phyloP scores from a whole-genome alignment of 2,113 vertebrate species.

The Dissostichus mawsoni region DNA sequence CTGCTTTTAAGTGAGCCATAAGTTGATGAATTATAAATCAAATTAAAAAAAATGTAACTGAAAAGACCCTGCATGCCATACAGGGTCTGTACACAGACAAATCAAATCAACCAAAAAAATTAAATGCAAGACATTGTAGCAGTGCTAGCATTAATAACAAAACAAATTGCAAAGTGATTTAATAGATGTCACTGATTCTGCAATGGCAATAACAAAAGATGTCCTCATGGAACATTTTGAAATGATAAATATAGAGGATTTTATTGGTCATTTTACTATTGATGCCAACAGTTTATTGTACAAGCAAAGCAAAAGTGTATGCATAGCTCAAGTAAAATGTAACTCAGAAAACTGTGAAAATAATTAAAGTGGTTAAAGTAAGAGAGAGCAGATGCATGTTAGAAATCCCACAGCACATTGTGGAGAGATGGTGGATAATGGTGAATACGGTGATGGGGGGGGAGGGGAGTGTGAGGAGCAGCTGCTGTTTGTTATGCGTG shows the following conservation, averaged over 20 bases:
- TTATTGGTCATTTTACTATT: not conserved
- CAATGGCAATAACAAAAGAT: not conserved
- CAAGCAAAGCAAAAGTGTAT: not conserved
- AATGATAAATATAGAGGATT: not conserved
- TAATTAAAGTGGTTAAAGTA: not conserved
- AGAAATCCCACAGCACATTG: slow-evolving; percentile 13
- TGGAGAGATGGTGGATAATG: not conserved
- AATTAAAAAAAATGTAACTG: too few species aligned
- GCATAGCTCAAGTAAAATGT: not conserved
- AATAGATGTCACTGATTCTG: too few species aligned
- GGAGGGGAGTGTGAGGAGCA: slow-evolving; percentile 56
- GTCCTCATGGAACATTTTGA: not conserved
- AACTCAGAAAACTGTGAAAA: not conserved
- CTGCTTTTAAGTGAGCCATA: not conserved
- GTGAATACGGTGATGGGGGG: slow-evolving; percentile 18
- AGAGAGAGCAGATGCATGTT: not conserved
- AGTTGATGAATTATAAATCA: too few species aligned
- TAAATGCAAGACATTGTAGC: not conserved
- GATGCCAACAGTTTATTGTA: not conserved
- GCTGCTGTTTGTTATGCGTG: slow-evolving; percentile 36
- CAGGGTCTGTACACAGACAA: not conserved
- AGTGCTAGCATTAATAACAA: not conserved
- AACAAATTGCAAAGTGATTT: too few species aligned
- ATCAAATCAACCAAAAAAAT: not conserved
- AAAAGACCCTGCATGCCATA: too few species aligned